Base-by-base conservation (phyloP, 2,797 vertebrate species). In the Enteromius thamalakanensis region DNA sequence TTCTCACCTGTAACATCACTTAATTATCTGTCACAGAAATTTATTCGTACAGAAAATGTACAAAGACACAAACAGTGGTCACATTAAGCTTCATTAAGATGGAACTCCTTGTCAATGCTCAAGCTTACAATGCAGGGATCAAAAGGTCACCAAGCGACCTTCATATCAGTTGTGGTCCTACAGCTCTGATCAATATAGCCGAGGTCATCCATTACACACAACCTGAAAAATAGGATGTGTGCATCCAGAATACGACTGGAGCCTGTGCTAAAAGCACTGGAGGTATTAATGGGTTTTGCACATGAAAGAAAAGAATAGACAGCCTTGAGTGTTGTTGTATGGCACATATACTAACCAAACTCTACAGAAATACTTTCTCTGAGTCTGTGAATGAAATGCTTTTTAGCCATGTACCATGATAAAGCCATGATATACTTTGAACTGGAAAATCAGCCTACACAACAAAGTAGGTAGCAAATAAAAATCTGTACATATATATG, bases 81-180 rank as follows among this genome's bases (percentile, higher is more conserved):
- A 75, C 74, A 40, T 74, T 34, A 34, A 4, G 49, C 47, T 79
- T 88, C 82, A 84, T 82, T 86, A 87, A 14, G 75, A 76, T 67
- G 70, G 42, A 80, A 80, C 64, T 21, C 72, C 81, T 53, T 85
- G 81, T 89, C 82, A 83, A 68, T 17, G 1, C 86, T 68, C 80
- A 60, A 82, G 58, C 76, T 40, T 76, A 81, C 51, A 80, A 85
- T 74, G 87, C 78, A 85, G 10, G 77, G 87, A 86, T 87, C 88
- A 89, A 47, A 74, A 26, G 86, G 86, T 91, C 76, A 89, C 78
- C 79, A 79, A 81, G 79, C 84, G 88, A 89, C 85, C 85, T 87
- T 68, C 60, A 12, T 65, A 78, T 78, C 45, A n/a, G 26, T 78
- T 0, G 3, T 78, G 40, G 49, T 51, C 60, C 19, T 34, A 64